Base-by-base conservation (phyloP, 2,888 invertebrate genomes). In the Hypercompe scribonia region DNA sequence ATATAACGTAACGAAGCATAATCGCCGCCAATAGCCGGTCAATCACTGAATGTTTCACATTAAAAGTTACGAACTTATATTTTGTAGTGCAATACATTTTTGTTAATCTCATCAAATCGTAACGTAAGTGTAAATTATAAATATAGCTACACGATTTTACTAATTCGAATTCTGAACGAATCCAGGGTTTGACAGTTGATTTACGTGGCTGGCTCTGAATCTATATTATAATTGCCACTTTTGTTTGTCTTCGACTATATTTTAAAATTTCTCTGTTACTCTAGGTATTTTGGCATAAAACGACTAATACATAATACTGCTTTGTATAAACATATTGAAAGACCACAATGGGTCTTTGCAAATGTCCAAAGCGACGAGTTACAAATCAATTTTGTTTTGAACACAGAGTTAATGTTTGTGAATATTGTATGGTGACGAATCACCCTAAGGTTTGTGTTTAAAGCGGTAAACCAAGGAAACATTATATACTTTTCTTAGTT, bases 331-430 rank as follows among this genome's bases (percentile, higher is more conserved):
- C 28, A 58, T 68, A 69, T 63, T 72, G 8, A 34, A 73, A 63
- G 36, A 68, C 86, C 88, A 91, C 67, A 65, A 99, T 99, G 99
- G 99, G 99, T 80, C 96, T 99, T 79, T 99, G 99, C 95, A 99
- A 99, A 94, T 99, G 99, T 96, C 99, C 99, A 33, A 99, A 99
- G 94, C 97, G 98, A 86, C 97, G 98, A 95, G 99, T 99, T 79
- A 99, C 99, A 74, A 99, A 99, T 96, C 98, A 99, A 91, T 99
- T 99, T 96, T 99, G 99, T 96, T 99, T 99, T 94, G 99, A 99
- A 93, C 99, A 99, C 93, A 96, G 99, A 88, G 99, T 99, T 46
- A 99, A 99, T 97, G 99, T 99, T 89, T 99, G 99, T 94, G 99
- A 99, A 96, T 97, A 98, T 96, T 99, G 99, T 96, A 98, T 99